phyloP scores from a whole-genome alignment of 1,140 invertebrate genomes.

The Papilio polytes region DNA sequence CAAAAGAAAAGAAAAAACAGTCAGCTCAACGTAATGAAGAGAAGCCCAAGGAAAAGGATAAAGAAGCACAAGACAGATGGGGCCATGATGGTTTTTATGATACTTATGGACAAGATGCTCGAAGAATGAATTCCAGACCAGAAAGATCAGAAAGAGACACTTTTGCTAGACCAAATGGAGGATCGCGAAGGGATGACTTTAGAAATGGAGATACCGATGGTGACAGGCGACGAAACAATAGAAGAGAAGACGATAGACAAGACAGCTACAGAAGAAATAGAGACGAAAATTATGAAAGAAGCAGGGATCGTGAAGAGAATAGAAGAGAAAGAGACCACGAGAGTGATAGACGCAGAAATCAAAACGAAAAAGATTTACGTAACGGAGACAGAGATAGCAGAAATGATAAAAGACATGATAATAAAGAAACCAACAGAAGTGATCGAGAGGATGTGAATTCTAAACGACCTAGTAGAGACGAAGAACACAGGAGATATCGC shows the following conservation, averaged over 20 bases:
- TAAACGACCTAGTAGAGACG: slow-evolving; percentile 31
- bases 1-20: slow-evolving; percentile 62
- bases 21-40: slow-evolving; percentile 54
- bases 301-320: slow-evolving; percentile 27
- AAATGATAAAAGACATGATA: slow-evolving; percentile 34
- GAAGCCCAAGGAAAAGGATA: slow-evolving; percentile 44
- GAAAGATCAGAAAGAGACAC: slow-evolving; percentile 49
- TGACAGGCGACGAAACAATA: slow-evolving; percentile 44
- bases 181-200: slow-evolving; percentile 39
- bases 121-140: slow-evolving; percentile 50
- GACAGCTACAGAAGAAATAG: slow-evolving; percentile 40
- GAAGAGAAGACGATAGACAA: slow-evolving; percentile 39
- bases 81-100: slow-evolving; percentile 78
- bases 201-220: slow-evolving; percentile 46
- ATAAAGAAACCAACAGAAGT: slow-evolving; percentile 13
- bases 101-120: slow-evolving; percentile 69
- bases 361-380: neutral
- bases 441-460: slow-evolving; percentile 36
- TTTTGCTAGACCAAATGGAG: slow-evolving; percentile 48
- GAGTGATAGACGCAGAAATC: slow-evolving; percentile 26
- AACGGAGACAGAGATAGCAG: slow-evolving; percentile 28
- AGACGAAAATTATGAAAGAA: slow-evolving; percentile 45
- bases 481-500: slow-evolving; percentile 19
- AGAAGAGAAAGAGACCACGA: slow-evolving; percentile 28
- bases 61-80: slow-evolving; percentile 58